Percentiles rank a stretch among this genome's conserved stretches.
phyloP scores from a whole-genome alignment of 2,888 invertebrate genomes.

The Mythimna vitellina region DNA sequence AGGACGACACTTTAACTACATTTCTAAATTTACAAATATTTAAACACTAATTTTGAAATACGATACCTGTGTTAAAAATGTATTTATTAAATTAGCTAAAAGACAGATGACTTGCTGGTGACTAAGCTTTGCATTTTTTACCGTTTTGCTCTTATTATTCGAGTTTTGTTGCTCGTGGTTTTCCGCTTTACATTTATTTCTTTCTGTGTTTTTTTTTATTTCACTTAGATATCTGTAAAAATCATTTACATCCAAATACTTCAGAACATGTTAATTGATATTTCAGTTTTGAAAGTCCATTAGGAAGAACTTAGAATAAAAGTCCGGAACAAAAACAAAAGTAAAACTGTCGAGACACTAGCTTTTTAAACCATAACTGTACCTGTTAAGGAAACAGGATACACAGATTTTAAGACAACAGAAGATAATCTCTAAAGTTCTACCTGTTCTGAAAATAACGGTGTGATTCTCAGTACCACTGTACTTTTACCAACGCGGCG shows the following conservation, averaged over 20 bases:
- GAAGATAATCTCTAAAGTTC: slow-evolving; percentile 18
- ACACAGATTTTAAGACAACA: slow-evolving; percentile 1
- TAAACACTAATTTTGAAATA: slow-evolving; percentile 15
- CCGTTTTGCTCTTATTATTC: neutral
- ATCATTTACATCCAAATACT: neutral
- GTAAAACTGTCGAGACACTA: slow-evolving; percentile 2
- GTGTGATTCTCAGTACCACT: slow-evolving; percentile 26
- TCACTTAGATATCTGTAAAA: neutral
- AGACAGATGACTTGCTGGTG: neutral
- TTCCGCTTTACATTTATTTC: neutral
- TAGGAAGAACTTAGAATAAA: neutral
- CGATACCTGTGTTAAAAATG: slow-evolving; percentile 1
- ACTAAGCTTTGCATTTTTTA: slow-evolving; percentile 20
- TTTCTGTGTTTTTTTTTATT: neutral
- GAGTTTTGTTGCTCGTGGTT: neutral
- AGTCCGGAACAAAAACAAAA: neutral
- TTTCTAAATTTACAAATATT: slow-evolving; percentile 5
- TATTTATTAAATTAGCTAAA: neutral
- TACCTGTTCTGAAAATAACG: slow-evolving; percentile 53
- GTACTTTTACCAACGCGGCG: slow-evolving; percentile 21
- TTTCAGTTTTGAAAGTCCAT: neutral
- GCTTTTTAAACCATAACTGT: neutral
- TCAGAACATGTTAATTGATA: too few species aligned
- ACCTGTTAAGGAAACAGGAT: slow-evolving; percentile 15
- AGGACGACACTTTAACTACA: neutral